Percentiles rank a stretch among this genome's conserved stretches.
phyloP scores from a whole-genome alignment of 2,888 invertebrate species.

The Agrotis ipsilon region DNA sequence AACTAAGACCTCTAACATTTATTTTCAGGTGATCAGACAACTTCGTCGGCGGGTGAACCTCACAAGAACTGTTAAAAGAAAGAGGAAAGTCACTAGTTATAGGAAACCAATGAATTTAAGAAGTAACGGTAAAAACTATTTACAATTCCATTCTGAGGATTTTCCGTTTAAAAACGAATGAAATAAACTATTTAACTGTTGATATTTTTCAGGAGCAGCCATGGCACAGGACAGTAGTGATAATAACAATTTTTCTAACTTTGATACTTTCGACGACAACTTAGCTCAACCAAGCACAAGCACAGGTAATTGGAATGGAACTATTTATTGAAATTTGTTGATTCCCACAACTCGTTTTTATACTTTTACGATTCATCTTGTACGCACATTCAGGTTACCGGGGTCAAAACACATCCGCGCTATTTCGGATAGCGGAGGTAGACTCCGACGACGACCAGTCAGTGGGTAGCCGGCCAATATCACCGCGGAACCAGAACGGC shows the following conservation, averaged over 20 bases:
- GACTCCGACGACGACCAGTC: conserved; percentile 93
- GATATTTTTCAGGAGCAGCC: conserved; percentile 72
- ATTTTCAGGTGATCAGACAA: conserved; percentile 82
- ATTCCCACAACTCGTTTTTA: too few relatives aligned
- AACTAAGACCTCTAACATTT: conserved; percentile 43
- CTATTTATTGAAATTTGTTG: not conserved
- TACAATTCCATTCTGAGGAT: not conserved
- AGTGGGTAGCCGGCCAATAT: conserved; percentile 82
- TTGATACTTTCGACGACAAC: conserved; percentile 83
- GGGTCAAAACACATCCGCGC: conserved; percentile 83
- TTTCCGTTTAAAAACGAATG: not conserved
- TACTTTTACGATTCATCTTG: not conserved
- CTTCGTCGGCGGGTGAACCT: conserved; percentile 84
- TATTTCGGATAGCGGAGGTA: conserved; percentile 90
- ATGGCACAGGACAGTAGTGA: conserved; percentile 81
- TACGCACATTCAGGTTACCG: conserved; percentile 80
- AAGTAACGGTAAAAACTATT: conserved; percentile 77
- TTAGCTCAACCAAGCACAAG: conserved; percentile 93
- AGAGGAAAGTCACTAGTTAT: conserved; percentile 85
- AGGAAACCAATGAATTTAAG: conserved; percentile 83
- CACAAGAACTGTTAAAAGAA: conserved; percentile 84
- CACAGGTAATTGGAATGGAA: conserved; percentile 84
- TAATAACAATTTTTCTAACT: conserved; percentile 77
- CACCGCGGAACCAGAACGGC: conserved; percentile 78
- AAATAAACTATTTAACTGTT: not conserved